Percentiles rank a stretch among this genome's conserved stretches.
phyloP scores from a whole-genome alignment of 1,140 invertebrate genomes.

The Mamestra configurata region DNA sequence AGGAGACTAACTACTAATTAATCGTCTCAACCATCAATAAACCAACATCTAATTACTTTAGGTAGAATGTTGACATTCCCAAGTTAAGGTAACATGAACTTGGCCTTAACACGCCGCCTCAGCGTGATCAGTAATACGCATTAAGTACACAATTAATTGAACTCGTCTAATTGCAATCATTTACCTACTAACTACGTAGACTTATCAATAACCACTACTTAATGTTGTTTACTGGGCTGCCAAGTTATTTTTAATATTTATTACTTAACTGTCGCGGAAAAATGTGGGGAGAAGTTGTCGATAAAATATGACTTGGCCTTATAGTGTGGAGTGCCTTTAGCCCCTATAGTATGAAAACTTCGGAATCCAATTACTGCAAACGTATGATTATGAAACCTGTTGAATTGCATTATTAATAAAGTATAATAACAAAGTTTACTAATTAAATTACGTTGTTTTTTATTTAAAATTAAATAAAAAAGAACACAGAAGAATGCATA shows the following conservation, averaged over 20 bases:
- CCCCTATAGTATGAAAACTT: too few relatives aligned
- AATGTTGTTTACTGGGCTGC: slow-evolving; percentile 37
- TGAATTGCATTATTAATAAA: too few relatives aligned
- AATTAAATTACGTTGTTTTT: too few relatives aligned
- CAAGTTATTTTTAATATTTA: slow-evolving; percentile 7
- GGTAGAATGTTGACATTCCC: not conserved
- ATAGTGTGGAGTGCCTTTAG: too few relatives aligned
- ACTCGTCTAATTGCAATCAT: slow-evolving; percentile 17
- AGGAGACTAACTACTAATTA: too few relatives aligned
- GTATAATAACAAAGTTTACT: too few relatives aligned
- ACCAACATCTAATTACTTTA: not conserved
- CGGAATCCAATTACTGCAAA: too few relatives aligned
- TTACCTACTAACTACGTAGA: slow-evolving; percentile 3
- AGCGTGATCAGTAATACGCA: not conserved
- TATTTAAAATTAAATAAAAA: too few relatives aligned
- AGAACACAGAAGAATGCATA: too few relatives aligned
- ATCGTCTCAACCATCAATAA: not conserved
- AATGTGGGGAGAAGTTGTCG: too few relatives aligned
- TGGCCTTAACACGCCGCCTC: not conserved
- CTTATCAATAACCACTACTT: not conserved
- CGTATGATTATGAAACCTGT: too few relatives aligned
- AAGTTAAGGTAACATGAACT: slow-evolving; percentile 13
- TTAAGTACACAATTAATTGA: not conserved
- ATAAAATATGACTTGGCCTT: too few relatives aligned
- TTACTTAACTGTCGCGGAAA: not conserved